Conservation (phyloP, 2,113 vertebrate species). For the Sphaerodactylus townsendi region DNA sequence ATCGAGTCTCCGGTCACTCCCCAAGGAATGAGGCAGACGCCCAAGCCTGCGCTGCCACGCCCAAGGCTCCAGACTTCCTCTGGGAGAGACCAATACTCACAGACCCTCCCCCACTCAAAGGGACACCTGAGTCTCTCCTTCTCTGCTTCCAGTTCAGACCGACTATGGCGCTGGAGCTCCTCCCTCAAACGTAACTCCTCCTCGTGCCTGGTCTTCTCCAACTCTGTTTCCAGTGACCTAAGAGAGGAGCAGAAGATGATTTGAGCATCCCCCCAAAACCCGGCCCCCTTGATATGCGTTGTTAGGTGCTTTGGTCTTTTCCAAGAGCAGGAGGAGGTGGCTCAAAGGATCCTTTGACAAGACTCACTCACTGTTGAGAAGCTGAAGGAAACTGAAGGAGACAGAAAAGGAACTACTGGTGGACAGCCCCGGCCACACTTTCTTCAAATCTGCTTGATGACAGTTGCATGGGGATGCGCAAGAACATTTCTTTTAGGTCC, state of each 20-base stretch:
- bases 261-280: too few relatives aligned
- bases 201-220: conserved; percentile 62
- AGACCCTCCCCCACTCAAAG: background rate
- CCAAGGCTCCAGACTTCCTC: background rate
- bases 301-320: background rate
- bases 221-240: conserved; percentile 75
- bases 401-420: too few relatives aligned
- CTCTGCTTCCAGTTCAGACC: conserved; percentile 61
- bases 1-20: too few relatives aligned
- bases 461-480: too few relatives aligned
- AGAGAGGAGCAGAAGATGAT: background rate
- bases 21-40: background rate
- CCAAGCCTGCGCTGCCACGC: too few relatives aligned
- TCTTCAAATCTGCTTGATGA: too few relatives aligned
- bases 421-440: too few relatives aligned
- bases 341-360: too few relatives aligned
- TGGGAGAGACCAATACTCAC: fast-evolving
- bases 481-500: too few relatives aligned
- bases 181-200: conserved; percentile 73
- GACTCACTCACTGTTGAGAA: too few relatives aligned
- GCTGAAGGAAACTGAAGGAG: too few relatives aligned
- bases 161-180: conserved; percentile 70
- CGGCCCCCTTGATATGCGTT: background rate
- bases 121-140: conserved; percentile 78
- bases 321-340: background rate